These are phyloP conservation scores for Haliclona indistincta DNA, from an alignment of 37 sponge, comb jelly and placozoan species.

Conservation along the genomic window DNA sequence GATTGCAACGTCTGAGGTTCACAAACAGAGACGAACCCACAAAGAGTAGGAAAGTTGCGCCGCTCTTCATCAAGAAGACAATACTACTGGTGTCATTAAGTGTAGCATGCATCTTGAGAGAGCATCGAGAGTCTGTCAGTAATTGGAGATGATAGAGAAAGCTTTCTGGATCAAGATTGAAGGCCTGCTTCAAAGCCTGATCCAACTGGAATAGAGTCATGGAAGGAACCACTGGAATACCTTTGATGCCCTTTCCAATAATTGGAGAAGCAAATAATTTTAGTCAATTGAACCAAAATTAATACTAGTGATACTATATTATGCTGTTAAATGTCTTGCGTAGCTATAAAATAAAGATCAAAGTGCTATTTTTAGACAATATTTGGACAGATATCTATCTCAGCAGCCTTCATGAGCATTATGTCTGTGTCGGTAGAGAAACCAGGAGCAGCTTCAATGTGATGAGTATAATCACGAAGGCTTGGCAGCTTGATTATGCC, in stretches of 20 bases:
- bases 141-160: conserved; percentile 60
- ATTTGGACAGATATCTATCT: too few species aligned
- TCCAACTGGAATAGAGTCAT: conserved; percentile 47
- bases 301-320: too few species aligned
- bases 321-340: too few species aligned
- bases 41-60: conserved; percentile 42
- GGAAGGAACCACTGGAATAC: conserved; percentile 15
- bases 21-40: conserved; percentile 21
- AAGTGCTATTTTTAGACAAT: too few species aligned
- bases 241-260: conserved; percentile 43
- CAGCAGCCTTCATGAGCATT: too few species aligned
- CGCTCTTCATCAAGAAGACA: conserved; percentile 4
- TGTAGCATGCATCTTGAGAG: conserved; percentile 21
- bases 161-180: conserved; percentile 27
- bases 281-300: too few species aligned
- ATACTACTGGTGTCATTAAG: conserved; percentile 10
- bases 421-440: too few species aligned
- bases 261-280: too few species aligned
- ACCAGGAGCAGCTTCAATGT: too few species aligned
- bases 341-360: too few species aligned
- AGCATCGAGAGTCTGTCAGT: neutral
- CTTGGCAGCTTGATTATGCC: too few species aligned
- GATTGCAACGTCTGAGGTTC: neutral
- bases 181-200: conserved; percentile 3
- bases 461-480: too few species aligned